Evolutionary conservation across 2,888 invertebrate genomes (phyloP).

Genomic region (Octonoba sinensis): DNA sequence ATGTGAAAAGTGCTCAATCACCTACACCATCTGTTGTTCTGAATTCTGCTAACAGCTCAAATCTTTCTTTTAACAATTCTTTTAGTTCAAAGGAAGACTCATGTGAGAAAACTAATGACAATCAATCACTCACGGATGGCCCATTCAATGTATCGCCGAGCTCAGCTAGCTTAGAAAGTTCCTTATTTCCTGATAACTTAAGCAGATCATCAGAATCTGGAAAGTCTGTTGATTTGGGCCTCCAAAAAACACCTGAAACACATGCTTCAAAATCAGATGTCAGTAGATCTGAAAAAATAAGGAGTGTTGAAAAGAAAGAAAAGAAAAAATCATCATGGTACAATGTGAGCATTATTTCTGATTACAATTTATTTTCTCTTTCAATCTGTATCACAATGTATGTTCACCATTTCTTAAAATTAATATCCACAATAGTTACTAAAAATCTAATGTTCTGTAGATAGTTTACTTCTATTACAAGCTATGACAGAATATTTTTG

Average conservation of each 20-base stretch:
- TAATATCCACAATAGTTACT: neutral
- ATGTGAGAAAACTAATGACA: slow-evolving; percentile 32
- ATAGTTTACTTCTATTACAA: no score
- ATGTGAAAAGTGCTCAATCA: slow-evolving; percentile 21
- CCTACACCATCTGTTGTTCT: slow-evolving; percentile 21
- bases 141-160: slow-evolving; percentile 31
- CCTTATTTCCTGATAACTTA: slow-evolving; percentile 53
- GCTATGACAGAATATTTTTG: no score
- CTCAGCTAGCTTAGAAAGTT: slow-evolving; percentile 44
- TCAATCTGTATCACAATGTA: neutral
- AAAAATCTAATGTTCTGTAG: neutral
- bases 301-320: slow-evolving; percentile 46
- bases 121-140: slow-evolving; percentile 23
- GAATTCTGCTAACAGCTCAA: slow-evolving; percentile 30
- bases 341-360: slow-evolving; percentile 50
- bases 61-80: slow-evolving; percentile 16
- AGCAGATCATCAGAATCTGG: slow-evolving; percentile 63
- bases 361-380: neutral
- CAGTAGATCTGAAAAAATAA: slow-evolving; percentile 30
- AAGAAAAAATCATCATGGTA: slow-evolving; percentile 64
- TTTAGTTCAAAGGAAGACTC: slow-evolving; percentile 22
- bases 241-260: slow-evolving; percentile 48
- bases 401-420: no score
- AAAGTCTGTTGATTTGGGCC: slow-evolving; percentile 52
- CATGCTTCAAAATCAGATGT: slow-evolving; percentile 32